Evolutionary conservation across 2,797 vertebrate genomes (phyloP).

Genomic region (Dermochelys coriacea): DNA sequence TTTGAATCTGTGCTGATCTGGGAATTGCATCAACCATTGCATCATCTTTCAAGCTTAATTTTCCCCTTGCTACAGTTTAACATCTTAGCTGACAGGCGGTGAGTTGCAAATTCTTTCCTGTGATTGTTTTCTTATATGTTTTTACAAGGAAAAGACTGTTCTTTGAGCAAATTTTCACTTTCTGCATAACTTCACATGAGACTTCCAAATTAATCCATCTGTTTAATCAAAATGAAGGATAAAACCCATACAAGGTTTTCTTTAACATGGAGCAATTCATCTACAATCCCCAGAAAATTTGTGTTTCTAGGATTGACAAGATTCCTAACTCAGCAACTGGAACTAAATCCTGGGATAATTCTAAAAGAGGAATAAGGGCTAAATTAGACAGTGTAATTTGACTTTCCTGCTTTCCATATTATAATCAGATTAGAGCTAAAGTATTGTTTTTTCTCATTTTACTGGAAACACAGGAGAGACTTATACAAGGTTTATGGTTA

Average conservation of each 20-base stretch:
- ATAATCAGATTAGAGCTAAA: not conserved
- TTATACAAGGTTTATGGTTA: not conserved
- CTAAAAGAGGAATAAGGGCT: not conserved
- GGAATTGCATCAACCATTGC: slow-evolving; percentile 58
- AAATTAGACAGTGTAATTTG: not conserved
- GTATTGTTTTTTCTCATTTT: not conserved
- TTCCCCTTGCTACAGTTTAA: not conserved
- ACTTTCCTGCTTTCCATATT: not conserved
- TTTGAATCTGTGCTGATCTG: slow-evolving; percentile 11
- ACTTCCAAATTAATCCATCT: accelerated
- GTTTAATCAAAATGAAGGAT: not conserved
- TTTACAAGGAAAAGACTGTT: not conserved
- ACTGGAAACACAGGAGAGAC: not conserved
- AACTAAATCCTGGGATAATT: not conserved
- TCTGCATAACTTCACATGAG: not conserved
- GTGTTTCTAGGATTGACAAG: not conserved
- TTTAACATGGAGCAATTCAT: not conserved
- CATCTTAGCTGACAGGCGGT: not conserved
- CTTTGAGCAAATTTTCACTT: not conserved
- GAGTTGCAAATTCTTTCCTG: not conserved
- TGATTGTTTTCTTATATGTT: not conserved
- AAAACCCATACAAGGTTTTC: not conserved
- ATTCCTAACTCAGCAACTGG: not conserved
- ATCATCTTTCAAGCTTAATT: slow-evolving; percentile 63
- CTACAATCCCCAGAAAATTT: not conserved